Evolutionary conservation across 2,797 vertebrate species (phyloP).

Genomic region (Diplodus sargus): DNA sequence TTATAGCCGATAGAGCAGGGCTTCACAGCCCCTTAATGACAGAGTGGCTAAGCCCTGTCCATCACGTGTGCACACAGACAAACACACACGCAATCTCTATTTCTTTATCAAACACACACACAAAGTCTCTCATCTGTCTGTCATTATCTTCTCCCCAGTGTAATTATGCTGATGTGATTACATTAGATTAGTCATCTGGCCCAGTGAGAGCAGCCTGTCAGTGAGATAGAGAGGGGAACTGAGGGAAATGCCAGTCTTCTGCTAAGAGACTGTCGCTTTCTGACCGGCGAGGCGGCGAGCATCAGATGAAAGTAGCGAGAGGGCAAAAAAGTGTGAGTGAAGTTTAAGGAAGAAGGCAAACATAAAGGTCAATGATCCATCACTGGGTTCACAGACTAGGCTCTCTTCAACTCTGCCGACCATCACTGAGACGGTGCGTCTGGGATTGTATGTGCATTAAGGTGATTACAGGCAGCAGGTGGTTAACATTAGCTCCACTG

Average conservation of each 20-base stretch:
- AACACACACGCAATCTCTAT: conserved; percentile 58
- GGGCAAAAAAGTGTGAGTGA: conserved; percentile 40
- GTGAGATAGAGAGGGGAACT: conserved; percentile 65
- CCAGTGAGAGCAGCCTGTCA: conserved; percentile 81
- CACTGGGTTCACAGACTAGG: conserved; percentile 16
- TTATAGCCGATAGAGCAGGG: conserved; percentile 78
- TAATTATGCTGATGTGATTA: conserved; percentile 87
- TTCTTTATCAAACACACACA: conserved; percentile 63
- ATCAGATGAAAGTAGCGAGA: conserved; percentile 34
- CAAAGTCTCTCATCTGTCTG: conserved; percentile 78
- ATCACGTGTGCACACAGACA: conserved; percentile 74
- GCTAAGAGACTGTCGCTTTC: conserved; percentile 56
- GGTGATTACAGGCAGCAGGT: conserved; percentile 30
- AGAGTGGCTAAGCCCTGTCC: conserved; percentile 80
- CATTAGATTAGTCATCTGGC: conserved; percentile 84
- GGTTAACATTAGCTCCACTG: not conserved
- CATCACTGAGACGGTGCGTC: conserved; percentile 11
- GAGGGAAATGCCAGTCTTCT: conserved; percentile 73
- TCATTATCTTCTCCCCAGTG: conserved; percentile 82
- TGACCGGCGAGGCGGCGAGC: conserved; percentile 46
- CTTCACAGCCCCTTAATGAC: conserved; percentile 77
- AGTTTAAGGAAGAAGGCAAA: conserved; percentile 42
- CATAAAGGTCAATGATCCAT: conserved; percentile 45
- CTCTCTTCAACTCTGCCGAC: conserved; percentile 21
- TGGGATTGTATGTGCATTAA: conserved; percentile 26